These are phyloP conservation scores for Stegophylla sp. DNA, from an alignment of 2,888 invertebrate genomes.

Conservation along the genomic window DNA sequence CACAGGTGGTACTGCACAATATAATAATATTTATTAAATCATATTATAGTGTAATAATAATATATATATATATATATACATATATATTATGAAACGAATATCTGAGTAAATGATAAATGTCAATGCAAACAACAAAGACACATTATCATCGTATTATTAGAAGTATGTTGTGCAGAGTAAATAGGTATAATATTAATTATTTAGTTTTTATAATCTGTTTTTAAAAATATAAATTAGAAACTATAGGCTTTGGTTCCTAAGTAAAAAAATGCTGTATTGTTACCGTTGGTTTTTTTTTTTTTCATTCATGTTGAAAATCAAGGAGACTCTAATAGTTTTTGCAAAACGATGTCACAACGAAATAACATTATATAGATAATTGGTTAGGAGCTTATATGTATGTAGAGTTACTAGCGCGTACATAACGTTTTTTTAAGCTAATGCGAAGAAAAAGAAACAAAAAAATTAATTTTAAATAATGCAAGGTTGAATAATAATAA, in stretches of 20 bases:
- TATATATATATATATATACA: background rate
- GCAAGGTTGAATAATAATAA: slow-evolving; percentile 23
- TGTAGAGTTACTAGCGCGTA: background rate
- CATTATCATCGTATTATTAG: too few relatives aligned
- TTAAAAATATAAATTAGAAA: background rate
- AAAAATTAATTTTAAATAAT: slow-evolving; percentile 19
- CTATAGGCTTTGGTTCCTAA: background rate
- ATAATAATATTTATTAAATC: background rate
- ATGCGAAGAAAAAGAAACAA: background rate
- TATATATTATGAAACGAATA: background rate
- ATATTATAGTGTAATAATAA: background rate
- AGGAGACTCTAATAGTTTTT: background rate
- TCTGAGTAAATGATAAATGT: too few relatives aligned
- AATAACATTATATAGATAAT: too few relatives aligned
- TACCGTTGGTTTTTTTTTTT: background rate
- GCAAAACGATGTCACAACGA: background rate
- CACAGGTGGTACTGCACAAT: background rate
- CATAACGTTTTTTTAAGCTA: background rate
- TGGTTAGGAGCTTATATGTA: background rate
- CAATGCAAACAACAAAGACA: too few relatives aligned
- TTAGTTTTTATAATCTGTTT: background rate
- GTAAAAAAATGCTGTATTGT: background rate
- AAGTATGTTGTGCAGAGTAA: too few relatives aligned
- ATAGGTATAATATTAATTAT: background rate
- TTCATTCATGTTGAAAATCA: background rate